Evolutionary conservation across 2,888 invertebrate genomes (phyloP), one percentile per base, ranked within the genome.

Genomic region (Spilosoma lubricipeda): DNA sequence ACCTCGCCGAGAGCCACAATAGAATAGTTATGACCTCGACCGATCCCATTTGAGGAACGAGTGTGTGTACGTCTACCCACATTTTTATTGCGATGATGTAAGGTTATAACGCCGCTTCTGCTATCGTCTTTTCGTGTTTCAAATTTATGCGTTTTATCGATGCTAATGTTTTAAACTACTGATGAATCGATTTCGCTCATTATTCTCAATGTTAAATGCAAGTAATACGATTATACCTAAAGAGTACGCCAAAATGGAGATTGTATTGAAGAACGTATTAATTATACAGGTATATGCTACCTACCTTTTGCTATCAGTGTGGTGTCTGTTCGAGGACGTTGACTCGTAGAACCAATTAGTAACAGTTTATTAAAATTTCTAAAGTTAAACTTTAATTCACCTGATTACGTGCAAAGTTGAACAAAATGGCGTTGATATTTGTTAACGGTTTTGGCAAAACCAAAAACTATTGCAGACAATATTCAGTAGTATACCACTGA

Each of bases 21-120:
- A 91, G 92, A 94, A 95, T 92, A 86, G 91, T 76, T 93, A 85
- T 91, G 94, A 92, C 95, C 95, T 95, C 91, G 94, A 86, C 85
- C 90, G 81, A 87, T 91, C 90, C 91, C 88, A 89, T 82, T 81
- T 83, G 74, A 78, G 71, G 71, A 80, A 77, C 80, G 69, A 70
- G 42, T 70, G 42, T 23, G 48, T 67, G 36, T 69, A 68, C n/a
- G 33, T 71, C 73, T 77, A 76, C 79, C 80, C 78, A 80, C 82
- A 70, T 78, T 78, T 79, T 78, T 80, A 83, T 83, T 87, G 75
- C 77, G 82, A 80, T 87, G 85, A 87, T 83, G 86, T 83, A 85
- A 87, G 82, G 69, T 70, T 70, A 27, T 77, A 77, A 73, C 72
- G 77, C 81, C 59, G 68, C 27, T 39, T 11, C 27, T 30, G 33